phyloP scores from a whole-genome alignment of 2,888 invertebrate species.

The Eupithecia subumbrata region DNA sequence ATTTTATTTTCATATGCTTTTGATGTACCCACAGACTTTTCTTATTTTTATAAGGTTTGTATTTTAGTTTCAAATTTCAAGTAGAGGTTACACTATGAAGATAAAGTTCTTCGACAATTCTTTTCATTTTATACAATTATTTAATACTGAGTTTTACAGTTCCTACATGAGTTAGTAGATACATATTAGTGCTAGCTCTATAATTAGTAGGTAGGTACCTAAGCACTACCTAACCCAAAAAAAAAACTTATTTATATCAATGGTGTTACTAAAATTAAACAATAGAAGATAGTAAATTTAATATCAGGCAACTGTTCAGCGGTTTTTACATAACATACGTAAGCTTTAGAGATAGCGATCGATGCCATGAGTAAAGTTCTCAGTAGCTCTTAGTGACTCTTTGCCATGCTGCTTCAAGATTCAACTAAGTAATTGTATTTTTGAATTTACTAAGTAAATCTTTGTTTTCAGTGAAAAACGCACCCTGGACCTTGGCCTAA shows the following conservation, averaged over 20 bases:
- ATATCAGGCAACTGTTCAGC: not conserved
- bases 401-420: not conserved
- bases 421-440: not conserved
- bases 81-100: not conserved
- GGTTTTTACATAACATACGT: not conserved
- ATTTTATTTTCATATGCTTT: not conserved
- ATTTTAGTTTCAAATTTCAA: not conserved
- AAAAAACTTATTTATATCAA: not conserved
- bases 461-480: constrained; percentile 89
- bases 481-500: constrained; percentile 93
- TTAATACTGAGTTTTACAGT: no score
- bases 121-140: no score
- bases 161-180: not conserved
- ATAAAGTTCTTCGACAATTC: not conserved
- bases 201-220: no score
- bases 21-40: not conserved
- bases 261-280: not conserved
- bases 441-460: not conserved
- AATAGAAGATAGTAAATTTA: not conserved
- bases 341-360: not conserved
- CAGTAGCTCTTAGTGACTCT: not conserved
- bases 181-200: not conserved
- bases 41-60: not conserved
- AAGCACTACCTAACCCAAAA: no score
- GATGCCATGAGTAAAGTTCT: not conserved